Conservation (phyloP, 2,888 invertebrate genomes). For the Ochlodes sylvanus region DNA sequence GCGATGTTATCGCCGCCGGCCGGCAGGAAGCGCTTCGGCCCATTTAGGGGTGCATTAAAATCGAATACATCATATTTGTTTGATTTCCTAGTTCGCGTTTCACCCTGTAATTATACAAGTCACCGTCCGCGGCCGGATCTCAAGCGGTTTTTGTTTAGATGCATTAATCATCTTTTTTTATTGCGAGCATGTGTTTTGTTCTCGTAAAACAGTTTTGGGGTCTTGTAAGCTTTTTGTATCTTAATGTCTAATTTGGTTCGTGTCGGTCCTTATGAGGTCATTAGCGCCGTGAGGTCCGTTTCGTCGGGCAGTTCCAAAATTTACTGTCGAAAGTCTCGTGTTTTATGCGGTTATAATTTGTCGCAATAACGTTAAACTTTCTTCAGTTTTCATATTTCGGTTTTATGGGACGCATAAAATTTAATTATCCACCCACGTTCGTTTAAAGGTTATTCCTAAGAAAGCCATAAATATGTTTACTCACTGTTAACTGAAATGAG, state of each 20-base stretch:
- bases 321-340: constrained; percentile 59
- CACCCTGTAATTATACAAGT: constrained; percentile 84
- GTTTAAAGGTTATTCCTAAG: constrained; percentile 31
- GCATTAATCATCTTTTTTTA: constrained; percentile 84
- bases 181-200: constrained; percentile 80
- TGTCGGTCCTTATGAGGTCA: constrained; percentile 73
- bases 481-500: constrained; percentile 24
- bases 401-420: constrained; percentile 39
- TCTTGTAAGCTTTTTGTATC: constrained; percentile 74
- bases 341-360: constrained; percentile 64
- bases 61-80: constrained; percentile 86
- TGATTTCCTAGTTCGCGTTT: constrained; percentile 84
- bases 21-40: constrained; percentile 83
- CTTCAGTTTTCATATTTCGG: constrained; percentile 44
- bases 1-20: constrained; percentile 75
- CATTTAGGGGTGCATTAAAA: constrained; percentile 86
- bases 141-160: constrained; percentile 75
- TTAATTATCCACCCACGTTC: constrained; percentile 33
- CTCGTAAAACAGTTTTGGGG: constrained; percentile 78
- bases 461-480: constrained; percentile 26
- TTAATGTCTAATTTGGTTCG: constrained; percentile 78
- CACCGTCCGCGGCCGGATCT: constrained; percentile 80
- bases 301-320: constrained; percentile 53
- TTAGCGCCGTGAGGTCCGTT: constrained; percentile 67
- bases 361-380: constrained; percentile 52